These are phyloP conservation scores for Caenorhabditis sp. DNA, from an alignment of 2,888 invertebrate genomes.

Conservation along the genomic window DNA sequence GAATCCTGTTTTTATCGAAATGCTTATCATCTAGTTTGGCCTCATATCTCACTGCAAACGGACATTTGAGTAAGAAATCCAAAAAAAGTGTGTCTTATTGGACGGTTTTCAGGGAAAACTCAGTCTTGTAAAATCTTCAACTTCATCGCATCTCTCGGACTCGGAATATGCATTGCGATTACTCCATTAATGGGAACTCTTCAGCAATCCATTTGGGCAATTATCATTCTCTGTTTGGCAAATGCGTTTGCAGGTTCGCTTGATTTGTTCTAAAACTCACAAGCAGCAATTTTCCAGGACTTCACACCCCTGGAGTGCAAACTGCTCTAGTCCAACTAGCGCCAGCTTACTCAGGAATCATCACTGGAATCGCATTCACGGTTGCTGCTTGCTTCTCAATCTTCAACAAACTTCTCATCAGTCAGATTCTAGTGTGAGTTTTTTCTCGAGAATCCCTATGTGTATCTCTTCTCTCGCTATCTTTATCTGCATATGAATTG, in stretches of 20 bases:
- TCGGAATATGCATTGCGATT: constrained; percentile 79
- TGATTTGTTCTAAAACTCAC: too few species aligned
- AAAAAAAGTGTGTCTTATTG: too few species aligned
- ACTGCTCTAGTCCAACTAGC: constrained; percentile 82
- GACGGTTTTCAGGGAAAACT: constrained; percentile 68
- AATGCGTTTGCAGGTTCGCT: constrained; percentile 80
- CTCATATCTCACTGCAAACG: constrained; percentile 72
- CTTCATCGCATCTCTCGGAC: constrained; percentile 79
- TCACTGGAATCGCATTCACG: constrained; percentile 81
- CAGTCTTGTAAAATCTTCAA: constrained; percentile 74
- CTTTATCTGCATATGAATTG: constrained; percentile 12
- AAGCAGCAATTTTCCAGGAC: constrained; percentile 64
- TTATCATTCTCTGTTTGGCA: constrained; percentile 79
- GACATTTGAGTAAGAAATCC: constrained; percentile 37
- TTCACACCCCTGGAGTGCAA: constrained; percentile 82
- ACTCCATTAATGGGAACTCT: constrained; percentile 76
- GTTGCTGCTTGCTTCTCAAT: constrained; percentile 80
- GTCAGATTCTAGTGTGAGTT: constrained; percentile 73
- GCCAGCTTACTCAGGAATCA: constrained; percentile 81
- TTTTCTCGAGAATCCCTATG: not conserved
- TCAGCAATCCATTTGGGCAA: constrained; percentile 68
- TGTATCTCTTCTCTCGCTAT: not conserved
- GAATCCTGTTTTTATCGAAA: constrained; percentile 79
- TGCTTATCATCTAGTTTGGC: constrained; percentile 79
- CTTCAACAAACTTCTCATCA: constrained; percentile 80